phyloP scores from a whole-genome alignment of 2,888 invertebrate genomes.

The Scelioninae gen. 1 region DNA sequence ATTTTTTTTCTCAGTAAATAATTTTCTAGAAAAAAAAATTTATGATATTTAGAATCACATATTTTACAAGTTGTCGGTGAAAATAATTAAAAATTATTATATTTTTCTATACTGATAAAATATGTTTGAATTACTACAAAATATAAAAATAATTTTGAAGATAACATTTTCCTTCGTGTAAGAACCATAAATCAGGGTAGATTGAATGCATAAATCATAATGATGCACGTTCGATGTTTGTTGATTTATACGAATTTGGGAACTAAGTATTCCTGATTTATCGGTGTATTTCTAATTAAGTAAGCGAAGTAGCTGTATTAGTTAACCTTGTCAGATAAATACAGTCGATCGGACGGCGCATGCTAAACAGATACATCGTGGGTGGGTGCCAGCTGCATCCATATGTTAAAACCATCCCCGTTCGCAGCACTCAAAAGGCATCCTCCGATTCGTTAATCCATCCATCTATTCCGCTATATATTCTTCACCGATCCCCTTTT shows the following conservation, averaged over 20 bases:
- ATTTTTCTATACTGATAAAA: too few relatives aligned
- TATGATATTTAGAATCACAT: too few relatives aligned
- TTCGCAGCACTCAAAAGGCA: conserved; percentile 60
- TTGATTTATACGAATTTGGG: conserved; percentile 57
- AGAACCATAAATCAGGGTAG: too few relatives aligned
- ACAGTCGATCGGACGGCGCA: conserved; percentile 78
- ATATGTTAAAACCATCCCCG: conserved; percentile 68
- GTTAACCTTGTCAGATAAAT: conserved; percentile 82
- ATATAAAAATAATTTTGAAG: too few relatives aligned
- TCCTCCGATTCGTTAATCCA: conserved; percentile 75
- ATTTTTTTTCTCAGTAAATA: too few relatives aligned
- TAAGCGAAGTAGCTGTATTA: conserved; percentile 79
- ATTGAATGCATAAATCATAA: conserved; percentile 21
- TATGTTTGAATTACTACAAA: too few relatives aligned
- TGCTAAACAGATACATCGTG: conserved; percentile 82
- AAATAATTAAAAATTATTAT: too few relatives aligned
- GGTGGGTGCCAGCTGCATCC: conserved; percentile 79
- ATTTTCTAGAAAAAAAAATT: too few relatives aligned
- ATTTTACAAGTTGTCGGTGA: too few relatives aligned
- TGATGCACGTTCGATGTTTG: conserved; percentile 23
- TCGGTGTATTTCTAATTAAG: conserved; percentile 81
- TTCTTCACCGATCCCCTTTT: conserved; percentile 43
- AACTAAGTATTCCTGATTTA: conserved; percentile 72
- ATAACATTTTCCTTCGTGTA: too few relatives aligned
- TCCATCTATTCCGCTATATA: conserved; percentile 49